These are phyloP conservation scores for Pholis gunnellus DNA, from an alignment of 2,113 vertebrate genomes.

Conservation along the genomic window DNA sequence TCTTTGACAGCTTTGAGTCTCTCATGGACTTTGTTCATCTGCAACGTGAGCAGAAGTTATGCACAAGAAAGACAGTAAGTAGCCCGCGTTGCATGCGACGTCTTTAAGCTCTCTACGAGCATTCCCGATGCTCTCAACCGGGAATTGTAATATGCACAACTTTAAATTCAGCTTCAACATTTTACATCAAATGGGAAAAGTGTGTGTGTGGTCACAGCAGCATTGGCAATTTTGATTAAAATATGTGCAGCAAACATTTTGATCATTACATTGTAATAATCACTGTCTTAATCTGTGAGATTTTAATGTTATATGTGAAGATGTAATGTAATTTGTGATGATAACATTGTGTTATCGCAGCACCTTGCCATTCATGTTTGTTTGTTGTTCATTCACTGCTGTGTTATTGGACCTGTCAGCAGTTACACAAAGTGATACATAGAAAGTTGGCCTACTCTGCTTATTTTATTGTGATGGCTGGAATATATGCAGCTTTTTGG, in stretches of 20 bases:
- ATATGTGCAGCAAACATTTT: neutral
- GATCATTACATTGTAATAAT: neutral
- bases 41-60: conserved; percentile 68
- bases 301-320: neutral
- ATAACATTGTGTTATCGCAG: neutral
- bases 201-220: neutral
- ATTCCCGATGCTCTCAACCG: neutral
- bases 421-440: neutral
- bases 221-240: neutral
- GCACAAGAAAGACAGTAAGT: conserved; percentile 84
- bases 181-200: neutral
- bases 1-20: conserved; percentile 72
- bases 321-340: neutral
- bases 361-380: neutral
- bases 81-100: conserved; percentile 42
- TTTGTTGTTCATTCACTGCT: conserved; percentile 1
- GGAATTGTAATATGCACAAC: neutral
- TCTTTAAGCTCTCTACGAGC: neutral
- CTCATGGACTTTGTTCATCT: conserved; percentile 79
- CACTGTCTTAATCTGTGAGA: neutral
- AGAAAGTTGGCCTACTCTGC: conserved; percentile 6
- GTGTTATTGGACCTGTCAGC: neutral
- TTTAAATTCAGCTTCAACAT: neutral
- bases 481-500: neutral
- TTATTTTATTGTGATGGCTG: neutral